These are phyloP conservation scores for Limulus polyphemus DNA, from an alignment of 2,888 invertebrate species.

Conservation along the genomic window DNA sequence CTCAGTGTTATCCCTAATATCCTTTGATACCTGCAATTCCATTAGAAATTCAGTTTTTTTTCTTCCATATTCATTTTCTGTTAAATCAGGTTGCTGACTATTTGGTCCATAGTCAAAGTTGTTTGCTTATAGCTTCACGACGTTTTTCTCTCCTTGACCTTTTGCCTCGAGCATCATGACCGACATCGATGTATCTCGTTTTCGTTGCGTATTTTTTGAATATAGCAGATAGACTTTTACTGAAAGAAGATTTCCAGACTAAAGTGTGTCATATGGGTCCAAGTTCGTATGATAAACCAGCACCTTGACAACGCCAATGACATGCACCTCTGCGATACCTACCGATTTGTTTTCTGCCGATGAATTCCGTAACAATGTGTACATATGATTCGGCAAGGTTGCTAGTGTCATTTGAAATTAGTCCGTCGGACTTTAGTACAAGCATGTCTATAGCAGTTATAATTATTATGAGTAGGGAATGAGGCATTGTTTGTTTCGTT, in stretches of 20 bases:
- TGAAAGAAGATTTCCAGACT: background rate
- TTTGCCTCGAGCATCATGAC: background rate
- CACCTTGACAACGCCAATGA: background rate
- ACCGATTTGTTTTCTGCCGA: background rate
- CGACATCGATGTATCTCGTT: background rate
- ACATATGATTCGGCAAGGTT: background rate
- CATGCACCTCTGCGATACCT: background rate
- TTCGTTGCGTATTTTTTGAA: background rate
- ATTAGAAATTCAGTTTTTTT: too few species aligned
- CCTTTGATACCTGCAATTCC: too few species aligned
- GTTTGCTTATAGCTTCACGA: background rate
- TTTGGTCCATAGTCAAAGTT: too few species aligned
- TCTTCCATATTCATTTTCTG: too few species aligned
- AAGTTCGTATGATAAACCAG: background rate
- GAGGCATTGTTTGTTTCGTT: background rate
- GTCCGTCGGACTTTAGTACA: background rate
- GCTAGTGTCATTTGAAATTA: slow-evolving; percentile 1
- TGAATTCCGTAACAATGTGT: background rate
- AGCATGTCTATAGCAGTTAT: background rate
- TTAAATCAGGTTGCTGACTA: too few species aligned
- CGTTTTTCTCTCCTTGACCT: background rate
- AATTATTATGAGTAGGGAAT: background rate
- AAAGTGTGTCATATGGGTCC: background rate
- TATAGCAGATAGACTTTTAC: background rate
- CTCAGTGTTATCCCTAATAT: background rate